Base-by-base conservation (phyloP, 1,140 invertebrate species). In the Drosophila ironensis region DNA sequence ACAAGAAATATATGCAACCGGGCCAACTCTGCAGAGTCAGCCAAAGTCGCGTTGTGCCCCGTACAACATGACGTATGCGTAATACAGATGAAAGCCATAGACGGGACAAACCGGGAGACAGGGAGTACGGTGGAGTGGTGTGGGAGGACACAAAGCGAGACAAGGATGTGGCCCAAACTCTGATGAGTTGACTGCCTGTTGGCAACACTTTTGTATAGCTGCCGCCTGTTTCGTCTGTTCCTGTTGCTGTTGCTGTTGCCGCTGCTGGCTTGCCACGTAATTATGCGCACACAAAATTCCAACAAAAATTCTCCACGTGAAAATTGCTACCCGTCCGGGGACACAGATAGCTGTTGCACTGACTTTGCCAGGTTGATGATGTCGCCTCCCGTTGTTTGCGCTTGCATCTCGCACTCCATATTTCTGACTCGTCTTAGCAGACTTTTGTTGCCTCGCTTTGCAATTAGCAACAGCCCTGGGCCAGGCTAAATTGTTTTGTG, bases 1-100 rank as follows among this genome's bases (percentile, higher is more conserved):
- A 84, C 78, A 86, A 86, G 80, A 84, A 84, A 86, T 86, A 84
- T 78, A 84, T 86, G 80, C 80, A 86, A 28, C 42, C 54, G 28
- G 45, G 25, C 40, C 72, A 37, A 63, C 51, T 80, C 42, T 63
- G 72, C 78, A 61, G 48, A 81, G 56, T 81, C 72, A 82, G 72
- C 72, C 52, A 60, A 76, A 82, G 72, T 84, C 67, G 56, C 72
- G 61, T 38, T 33, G 11, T 6, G 30, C 30, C 14, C 12, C 40
- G 72, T 72, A 52, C 77, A 84, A 84, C 77, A 82, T 84, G 77
- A 72, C 77, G 72, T 81, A 84, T 81, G 78, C 77, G 72, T 81
- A 82, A 72, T 81, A 40, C 37, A 60, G 51, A 56, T 60, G 37
- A 60, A 60, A 25, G 37, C n/a, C n/a, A n/a, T n/a, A n/a, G n/a